Base-by-base conservation (phyloP, 2,797 vertebrate genomes). In the Triplophysa bombifrons region DNA sequence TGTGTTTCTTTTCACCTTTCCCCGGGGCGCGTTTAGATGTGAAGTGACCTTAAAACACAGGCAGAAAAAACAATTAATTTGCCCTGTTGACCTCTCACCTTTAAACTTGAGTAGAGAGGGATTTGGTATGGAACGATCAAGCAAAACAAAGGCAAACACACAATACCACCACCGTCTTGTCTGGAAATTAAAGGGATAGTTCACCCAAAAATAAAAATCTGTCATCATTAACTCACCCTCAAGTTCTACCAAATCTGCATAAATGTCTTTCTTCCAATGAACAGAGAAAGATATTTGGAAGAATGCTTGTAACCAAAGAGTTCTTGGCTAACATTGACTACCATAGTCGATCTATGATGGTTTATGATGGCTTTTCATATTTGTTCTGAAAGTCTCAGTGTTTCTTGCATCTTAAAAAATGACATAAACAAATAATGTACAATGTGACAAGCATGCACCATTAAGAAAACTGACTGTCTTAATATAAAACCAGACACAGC, bases 1-100 rank as follows among this genome's bases (percentile, higher is more conserved):
- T 53, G 8, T 78, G 44, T 78, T 80, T 55, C 72, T 78, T 70
- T 50, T 58, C 51, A 66, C 25, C 17, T 38, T n/a, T 76, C 81
- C 83, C 76, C 73, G 72, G 80, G 81, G 83, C 16, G 17, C n/a
- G 3, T 70, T 71, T 69, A 76, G 80, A 80, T 71, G 80, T 76
- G 65, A 68, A 72, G 56, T 82, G 81, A 84, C 85, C 85, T 86
- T 86, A 77, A 72, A 83, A 82, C 60, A 14, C 7, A 34, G 27
- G 13, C 71, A 76, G 22, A 67, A 83, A 22, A 83, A 84, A 77
- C 79, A 72, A 71, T 67, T 69, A 8, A 27, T 82, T 82, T 84
- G 79, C 81, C 82, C 48, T 25, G 50, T 60, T 74, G 79, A 86
- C 76, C 83, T 80, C 53, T 77, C 66, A 80, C 64, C 81, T 84